Conservation (phyloP, 2,797 vertebrate genomes). For the Garrulus glandarius region DNA sequence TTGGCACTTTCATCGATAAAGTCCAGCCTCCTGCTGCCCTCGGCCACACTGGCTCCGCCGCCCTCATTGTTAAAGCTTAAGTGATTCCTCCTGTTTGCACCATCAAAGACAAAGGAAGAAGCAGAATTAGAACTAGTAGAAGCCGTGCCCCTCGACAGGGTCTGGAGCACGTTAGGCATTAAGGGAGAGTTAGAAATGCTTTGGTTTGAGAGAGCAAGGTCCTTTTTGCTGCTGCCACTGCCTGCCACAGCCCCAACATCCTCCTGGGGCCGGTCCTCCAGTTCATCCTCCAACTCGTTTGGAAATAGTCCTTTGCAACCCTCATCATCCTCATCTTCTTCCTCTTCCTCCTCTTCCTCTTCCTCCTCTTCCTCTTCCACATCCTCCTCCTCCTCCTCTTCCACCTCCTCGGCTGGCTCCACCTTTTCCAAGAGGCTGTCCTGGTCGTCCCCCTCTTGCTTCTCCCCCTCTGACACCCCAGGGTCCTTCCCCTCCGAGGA, state of each 20-base stretch:
- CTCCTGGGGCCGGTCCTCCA: constrained; percentile 86
- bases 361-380: constrained; percentile 78
- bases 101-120: constrained; percentile 91
- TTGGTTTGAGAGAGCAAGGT: constrained; percentile 99
- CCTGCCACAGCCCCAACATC: constrained; percentile 84
- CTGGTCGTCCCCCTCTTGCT: constrained; percentile 67
- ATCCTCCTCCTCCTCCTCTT: constrained; percentile 81
- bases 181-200: constrained; percentile 99
- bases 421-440: constrained; percentile 75
- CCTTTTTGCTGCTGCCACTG: constrained; percentile 85
- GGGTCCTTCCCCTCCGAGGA: constrained; percentile 83
- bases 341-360: constrained; percentile 82
- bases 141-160: constrained; percentile 88
- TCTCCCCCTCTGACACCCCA: constrained; percentile 70
- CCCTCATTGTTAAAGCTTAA: constrained; percentile 99
- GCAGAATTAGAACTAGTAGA: constrained; percentile 90
- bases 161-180: constrained; percentile 98
- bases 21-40: constrained; percentile 90
- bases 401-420: constrained; percentile 81
- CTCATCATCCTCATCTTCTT: constrained; percentile 82
- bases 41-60: constrained; percentile 79
- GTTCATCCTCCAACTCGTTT: constrained; percentile 88
- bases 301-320: constrained; percentile 88
- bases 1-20: constrained; percentile 98
- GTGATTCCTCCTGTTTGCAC: constrained; percentile 90